Base-by-base conservation (phyloP, 2,113 vertebrate genomes). In the Oceanodroma tethys region DNA sequence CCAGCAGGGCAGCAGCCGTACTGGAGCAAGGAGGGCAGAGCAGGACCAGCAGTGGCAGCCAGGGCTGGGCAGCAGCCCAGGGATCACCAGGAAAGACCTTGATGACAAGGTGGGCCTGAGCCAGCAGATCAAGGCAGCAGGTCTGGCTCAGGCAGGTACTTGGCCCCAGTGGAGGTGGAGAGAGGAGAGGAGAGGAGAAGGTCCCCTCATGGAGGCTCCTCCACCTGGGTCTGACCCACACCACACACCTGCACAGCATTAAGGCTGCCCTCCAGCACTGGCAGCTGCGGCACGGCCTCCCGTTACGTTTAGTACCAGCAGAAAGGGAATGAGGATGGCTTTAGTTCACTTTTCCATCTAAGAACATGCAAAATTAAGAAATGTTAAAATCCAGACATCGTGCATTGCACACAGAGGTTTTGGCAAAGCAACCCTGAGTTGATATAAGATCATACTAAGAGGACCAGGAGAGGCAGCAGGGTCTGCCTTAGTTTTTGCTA, bases 131-230 rank as follows among this genome's bases (percentile, higher is more conserved):
- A 62, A 60, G 7, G 11, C 36, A 27, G 14, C 12, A n/a, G 12
- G 13, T 48, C 40, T 22, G 4, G 7, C 29, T 27, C 47, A 40
- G 9, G 2, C 14, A n/a, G 11, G 6, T 20, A 12, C 36, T 11
- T 23, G 4, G 3, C 8, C 20, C 7, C 6, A 43, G 5, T 1
- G 2, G 13, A 75, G 34, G 7, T 14, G 21, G 11, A 19, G 10
- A 73, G 11, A 16, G 11, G 11, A 73, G 11, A 16, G 11, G 11
- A 29, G 10, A 62, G 5, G 10, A 65, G 26, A 71, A 76, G 62
- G 43, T 60, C 8, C 6, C 7, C 7, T 40, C 34, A 30, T 2
- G 2, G 16, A 43, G 23, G 12, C 0, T 56, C 11, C 29, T 17
- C 23, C 8, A 55, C 16, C 45, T 48, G 63, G 16, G 30, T 42